phyloP scores from a whole-genome alignment of 2,888 invertebrate species.

The Eilema sororculum region DNA sequence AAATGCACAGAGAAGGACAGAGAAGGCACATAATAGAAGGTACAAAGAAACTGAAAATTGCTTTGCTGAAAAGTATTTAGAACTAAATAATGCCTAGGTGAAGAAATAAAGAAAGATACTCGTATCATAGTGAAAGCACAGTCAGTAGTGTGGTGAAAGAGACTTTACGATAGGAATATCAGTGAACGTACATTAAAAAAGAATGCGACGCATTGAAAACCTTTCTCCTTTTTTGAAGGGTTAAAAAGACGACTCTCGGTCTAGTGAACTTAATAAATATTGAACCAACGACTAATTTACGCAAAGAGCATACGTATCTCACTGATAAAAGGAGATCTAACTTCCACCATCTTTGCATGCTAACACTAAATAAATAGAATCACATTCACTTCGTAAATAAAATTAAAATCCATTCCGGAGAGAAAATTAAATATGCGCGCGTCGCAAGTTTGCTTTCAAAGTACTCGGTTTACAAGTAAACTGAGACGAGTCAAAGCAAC shows the following conservation, averaged over 20 bases:
- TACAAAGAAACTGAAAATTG: too few relatives aligned
- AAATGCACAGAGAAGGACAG: too few relatives aligned
- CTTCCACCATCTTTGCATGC: background rate
- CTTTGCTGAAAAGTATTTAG: too few relatives aligned
- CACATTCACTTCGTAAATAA: conserved; percentile 37
- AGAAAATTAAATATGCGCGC: conserved; percentile 40
- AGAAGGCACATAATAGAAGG: too few relatives aligned
- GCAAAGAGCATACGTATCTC: background rate
- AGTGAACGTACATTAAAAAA: too few relatives aligned
- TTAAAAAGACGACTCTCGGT: background rate
- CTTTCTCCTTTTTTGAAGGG: too few relatives aligned
- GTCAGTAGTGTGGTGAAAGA: too few relatives aligned
- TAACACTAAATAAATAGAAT: conserved; percentile 24
- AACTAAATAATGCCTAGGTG: too few relatives aligned
- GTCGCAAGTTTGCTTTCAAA: conserved; percentile 36
- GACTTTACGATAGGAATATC: too few relatives aligned
- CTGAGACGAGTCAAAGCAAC: conserved; percentile 21
- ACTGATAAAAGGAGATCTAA: background rate
- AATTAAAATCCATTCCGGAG: conserved; percentile 41
- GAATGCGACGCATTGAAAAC: too few relatives aligned
- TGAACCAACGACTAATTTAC: background rate
- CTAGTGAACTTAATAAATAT: background rate
- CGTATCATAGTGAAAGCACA: too few relatives aligned
- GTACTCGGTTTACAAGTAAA: conserved; percentile 27
- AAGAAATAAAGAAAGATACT: too few relatives aligned